Percentiles rank a stretch among this genome's conserved stretches.
These are phyloP conservation scores for Rotaria macrura DNA, from an alignment of 2,888 invertebrate genomes.

Conservation along the genomic window DNA sequence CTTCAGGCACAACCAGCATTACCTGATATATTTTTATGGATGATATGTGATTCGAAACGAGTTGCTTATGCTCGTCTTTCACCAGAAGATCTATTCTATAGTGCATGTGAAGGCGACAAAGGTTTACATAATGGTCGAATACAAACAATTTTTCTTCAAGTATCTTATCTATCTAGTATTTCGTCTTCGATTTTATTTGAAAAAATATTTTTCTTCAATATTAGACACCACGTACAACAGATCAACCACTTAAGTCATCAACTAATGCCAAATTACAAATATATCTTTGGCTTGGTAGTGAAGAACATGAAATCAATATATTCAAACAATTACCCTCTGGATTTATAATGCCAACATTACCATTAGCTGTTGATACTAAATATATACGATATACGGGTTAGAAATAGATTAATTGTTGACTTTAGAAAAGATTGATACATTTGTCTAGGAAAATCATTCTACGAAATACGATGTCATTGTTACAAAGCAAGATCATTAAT, in stretches of 20 bases:
- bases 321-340: conserved; percentile 36
- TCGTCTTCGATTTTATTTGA: too few species aligned
- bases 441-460: conserved; percentile 36
- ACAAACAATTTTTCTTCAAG: conserved; percentile 38
- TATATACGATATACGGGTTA: conserved; percentile 36
- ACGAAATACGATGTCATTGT: conserved; percentile 37
- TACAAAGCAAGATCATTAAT: conserved; percentile 38
- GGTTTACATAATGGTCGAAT: conserved; percentile 38
- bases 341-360: conserved; percentile 24
- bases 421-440: neutral
- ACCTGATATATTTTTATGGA: conserved; percentile 36
- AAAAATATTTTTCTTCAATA: neutral
- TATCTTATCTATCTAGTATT: conserved; percentile 21
- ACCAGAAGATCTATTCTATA: conserved; percentile 36
- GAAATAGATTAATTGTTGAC: conserved; percentile 29
- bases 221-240: conserved; percentile 37
- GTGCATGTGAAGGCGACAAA: conserved; percentile 34
- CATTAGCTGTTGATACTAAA: conserved; percentile 34
- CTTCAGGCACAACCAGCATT: conserved; percentile 37
- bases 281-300: conserved; percentile 37
- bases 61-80: conserved; percentile 38
- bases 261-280: conserved; percentile 37
- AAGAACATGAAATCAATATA: conserved; percentile 32
- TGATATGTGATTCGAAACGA: conserved; percentile 37
- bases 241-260: conserved; percentile 35